Percentiles rank a stretch among this genome's conserved stretches.
phyloP scores from a whole-genome alignment of 1,140 invertebrate species.

The Pollicipes pollicipes region DNA sequence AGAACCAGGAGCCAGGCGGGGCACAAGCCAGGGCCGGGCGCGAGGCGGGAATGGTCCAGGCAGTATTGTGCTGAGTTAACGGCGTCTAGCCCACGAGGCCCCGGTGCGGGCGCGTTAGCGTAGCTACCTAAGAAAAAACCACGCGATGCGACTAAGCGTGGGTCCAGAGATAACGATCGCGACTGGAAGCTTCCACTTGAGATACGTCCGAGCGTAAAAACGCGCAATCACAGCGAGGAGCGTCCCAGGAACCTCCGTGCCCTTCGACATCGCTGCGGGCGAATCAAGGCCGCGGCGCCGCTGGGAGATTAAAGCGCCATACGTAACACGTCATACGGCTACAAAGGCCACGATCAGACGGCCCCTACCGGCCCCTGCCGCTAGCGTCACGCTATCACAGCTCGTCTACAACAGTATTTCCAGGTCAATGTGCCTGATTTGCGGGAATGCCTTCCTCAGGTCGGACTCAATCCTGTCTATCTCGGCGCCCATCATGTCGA shows the following conservation, averaged over 20 bases:
- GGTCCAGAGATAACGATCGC: too few species aligned
- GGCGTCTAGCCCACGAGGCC: too few species aligned
- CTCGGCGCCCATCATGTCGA: constrained; percentile 89
- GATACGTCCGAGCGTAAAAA: neutral
- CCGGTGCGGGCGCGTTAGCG: too few species aligned
- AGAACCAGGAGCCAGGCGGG: too few species aligned
- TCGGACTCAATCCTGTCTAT: constrained; percentile 84
- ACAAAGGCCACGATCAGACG: neutral
- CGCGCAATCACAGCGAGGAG: neutral
- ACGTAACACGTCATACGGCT: neutral
- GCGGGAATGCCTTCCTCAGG: constrained; percentile 71
- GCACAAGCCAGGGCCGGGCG: too few species aligned
- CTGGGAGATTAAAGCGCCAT: neutral
- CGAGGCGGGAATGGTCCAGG: too few species aligned
- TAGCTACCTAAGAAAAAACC: too few species aligned
- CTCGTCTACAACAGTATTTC: constrained; percentile 61
- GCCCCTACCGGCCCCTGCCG: neutral
- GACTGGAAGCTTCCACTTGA: too few species aligned
- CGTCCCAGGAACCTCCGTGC: neutral
- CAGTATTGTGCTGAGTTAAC: too few species aligned
- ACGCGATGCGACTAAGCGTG: too few species aligned
- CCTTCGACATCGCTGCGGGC: neutral
- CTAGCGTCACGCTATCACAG: neutral
- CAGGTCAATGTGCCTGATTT: constrained; percentile 84
- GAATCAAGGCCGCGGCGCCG: neutral